Evolutionary conservation across 1,140 invertebrate genomes (phyloP), one percentile per base, ranked within the genome.

Genomic region (Zaprionus inermis): DNA sequence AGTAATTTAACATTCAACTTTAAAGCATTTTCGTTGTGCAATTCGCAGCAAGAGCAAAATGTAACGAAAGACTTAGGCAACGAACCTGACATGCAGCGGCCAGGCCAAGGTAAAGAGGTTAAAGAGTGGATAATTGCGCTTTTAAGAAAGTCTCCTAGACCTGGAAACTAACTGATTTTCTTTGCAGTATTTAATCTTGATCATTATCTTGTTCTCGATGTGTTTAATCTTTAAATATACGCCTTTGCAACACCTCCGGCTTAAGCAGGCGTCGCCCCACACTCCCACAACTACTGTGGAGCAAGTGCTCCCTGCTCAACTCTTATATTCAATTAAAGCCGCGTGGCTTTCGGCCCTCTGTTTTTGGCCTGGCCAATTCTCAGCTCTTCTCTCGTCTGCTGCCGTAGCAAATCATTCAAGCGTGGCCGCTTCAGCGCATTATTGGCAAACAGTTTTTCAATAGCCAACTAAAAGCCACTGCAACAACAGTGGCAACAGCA

Each of bases 31-130:
- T 38, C 11, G 32, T 66, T 57, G 41, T 64, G 76, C 56, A 83
- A 78, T 66, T 64, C 22, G 16, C 68, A 60, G 30, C 49, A 55
- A 64, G 34, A 36, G 69, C 57, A 41, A 41, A 70, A 49, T 30
- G 1, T 60, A 78, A 80, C 90, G 49, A 91, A 91, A 88, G 82
- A 90, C 85, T 91, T 72, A 79, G 75, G 74, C 69, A 90, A 86
- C 81, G 66, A 91, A 91, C 90, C 78, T 86, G 84, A 72, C 54
- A 72, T 44, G 38, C 65, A 49, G 57, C 52, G 9, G n/a, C 16
- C n/a, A 36, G 28, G 22, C 22, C 18, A 34, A 64, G 51, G 41
- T 59, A 38, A 68, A 38, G 58, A 49, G 55, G 28, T 34, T 28
- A 61, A 60, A 24, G 41, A 44, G 58, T 16, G 5, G n/a, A 22